Evolutionary conservation across 2,113 vertebrate species (phyloP).

Genomic region (Vombatus ursinus): DNA sequence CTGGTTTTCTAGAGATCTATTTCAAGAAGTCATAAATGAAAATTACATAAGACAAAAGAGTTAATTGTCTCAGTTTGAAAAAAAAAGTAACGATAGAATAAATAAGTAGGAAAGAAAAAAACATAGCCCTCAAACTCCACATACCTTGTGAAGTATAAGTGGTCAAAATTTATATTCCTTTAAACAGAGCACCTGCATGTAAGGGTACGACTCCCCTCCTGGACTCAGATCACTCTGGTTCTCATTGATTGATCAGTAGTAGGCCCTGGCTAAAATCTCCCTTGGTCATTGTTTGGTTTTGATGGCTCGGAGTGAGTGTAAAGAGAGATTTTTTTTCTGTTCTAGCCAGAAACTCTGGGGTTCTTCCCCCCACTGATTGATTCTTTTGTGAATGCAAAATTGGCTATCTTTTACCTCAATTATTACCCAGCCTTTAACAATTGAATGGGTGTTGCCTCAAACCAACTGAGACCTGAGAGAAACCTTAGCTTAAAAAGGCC

Average conservation of each 20-base stretch:
- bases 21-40: not conserved
- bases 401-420: not conserved
- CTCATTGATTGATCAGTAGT: too few relatives aligned
- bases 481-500: not conserved
- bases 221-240: not conserved
- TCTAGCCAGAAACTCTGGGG: not conserved
- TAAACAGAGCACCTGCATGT: not conserved
- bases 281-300: not conserved
- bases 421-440: not conserved
- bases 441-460: not conserved
- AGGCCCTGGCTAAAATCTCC: not conserved
- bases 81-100: not conserved
- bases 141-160: not conserved
- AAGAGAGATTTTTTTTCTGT: not conserved
- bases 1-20: not conserved
- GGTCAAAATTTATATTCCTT: not conserved
- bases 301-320: not conserved
- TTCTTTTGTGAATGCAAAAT: not conserved
- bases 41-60: not conserved
- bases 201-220: not conserved
- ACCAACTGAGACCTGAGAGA: not conserved
- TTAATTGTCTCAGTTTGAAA: not conserved
- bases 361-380: not conserved
- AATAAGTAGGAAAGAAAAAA: not conserved
- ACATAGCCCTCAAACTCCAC: not conserved